Evolutionary conservation across 2,797 vertebrate genomes (phyloP), one percentile per base, ranked within the genome.

Genomic region (Bradypus variegatus): DNA sequence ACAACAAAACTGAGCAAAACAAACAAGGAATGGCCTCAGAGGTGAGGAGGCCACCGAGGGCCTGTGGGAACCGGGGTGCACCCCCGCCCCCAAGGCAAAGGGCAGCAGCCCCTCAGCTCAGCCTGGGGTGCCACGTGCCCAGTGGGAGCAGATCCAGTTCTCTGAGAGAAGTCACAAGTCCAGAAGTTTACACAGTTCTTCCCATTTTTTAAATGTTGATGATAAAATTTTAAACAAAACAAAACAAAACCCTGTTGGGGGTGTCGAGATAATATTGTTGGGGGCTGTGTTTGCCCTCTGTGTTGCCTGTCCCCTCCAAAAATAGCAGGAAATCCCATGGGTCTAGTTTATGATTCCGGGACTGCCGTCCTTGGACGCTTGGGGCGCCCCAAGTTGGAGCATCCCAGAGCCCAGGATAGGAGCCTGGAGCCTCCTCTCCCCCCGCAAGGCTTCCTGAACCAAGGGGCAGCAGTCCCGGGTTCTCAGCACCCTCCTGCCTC

Each of bases 371-470:
- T 48, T 60, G 18, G 14, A 21, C 8, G 18, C 15, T 86, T 23
- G 41, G 31, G 55, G 13, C 19, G 67, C 15, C 33, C 38, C 12
- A 14, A 76, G 50, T 21, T 14, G 33, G 21, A 78, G 31, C 25
- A 25, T 41, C 73, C 62, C 29, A 8, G 45, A 62, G 69, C 41
- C 41, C 41, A 45, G 41, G 41, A 8, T 45, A 8, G 41, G 41
- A 45, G 4, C 41, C 50, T 14, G 31, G 31, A 53, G 19, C 14
- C 48, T 89, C 36, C 58, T 53, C 19, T 21, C 48, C 78, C n/a
- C 91, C 27, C 27, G 38, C 10, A 19, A 70, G 45, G 45, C 69
- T 94, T 83, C 83, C 87, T 75, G 58, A 41, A 72, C 45, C 41
- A 21, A 36, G 27, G 65, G 83, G 81, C 81, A 79, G 53, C 19